Percentiles rank a stretch among this genome's conserved stretches.
Conservation (phyloP, 1,140 invertebrate species). For the Drosophila orosa region DNA sequence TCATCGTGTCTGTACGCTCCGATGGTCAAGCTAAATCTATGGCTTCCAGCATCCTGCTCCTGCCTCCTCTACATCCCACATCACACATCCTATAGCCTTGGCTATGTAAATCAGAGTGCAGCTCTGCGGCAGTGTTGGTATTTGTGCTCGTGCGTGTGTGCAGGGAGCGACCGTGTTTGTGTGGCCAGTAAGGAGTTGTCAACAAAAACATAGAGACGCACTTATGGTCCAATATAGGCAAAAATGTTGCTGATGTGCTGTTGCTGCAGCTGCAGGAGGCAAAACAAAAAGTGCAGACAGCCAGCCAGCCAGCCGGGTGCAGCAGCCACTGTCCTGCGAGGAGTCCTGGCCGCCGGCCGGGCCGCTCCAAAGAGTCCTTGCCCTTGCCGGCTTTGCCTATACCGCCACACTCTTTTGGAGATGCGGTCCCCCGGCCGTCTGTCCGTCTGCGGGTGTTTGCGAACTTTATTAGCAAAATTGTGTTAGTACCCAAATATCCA, state of each 20-base stretch:
- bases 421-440: constrained; percentile 3
- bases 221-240: constrained; percentile 68
- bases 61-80: constrained; percentile 1
- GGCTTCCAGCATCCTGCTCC: constrained; percentile 29
- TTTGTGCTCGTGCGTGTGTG: constrained; percentile 19
- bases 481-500: constrained; percentile 82
- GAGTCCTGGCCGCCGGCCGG: constrained; percentile 6
- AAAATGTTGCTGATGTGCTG: constrained; percentile 57
- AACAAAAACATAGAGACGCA: constrained; percentile 80
- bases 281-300: constrained; percentile 67
- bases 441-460: constrained; percentile 64
- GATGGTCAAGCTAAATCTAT: constrained; percentile 48
- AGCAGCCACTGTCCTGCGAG: constrained; percentile 36
- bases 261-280: constrained; percentile 47
- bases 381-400: constrained; percentile 39
- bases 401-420: constrained; percentile 45
- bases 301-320: constrained; percentile 39
- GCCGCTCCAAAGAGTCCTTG: constrained; percentile 16
- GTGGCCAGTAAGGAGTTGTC: constrained; percentile 73
- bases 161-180: constrained; percentile 32
- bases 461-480: constrained; percentile 82
- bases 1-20: constrained; percentile 35
- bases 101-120: constrained; percentile 63
- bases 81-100: constrained; percentile 15
- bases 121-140: constrained; percentile 17